Conservation (phyloP, 2,113 vertebrate species). For the Gobio gobio region DNA sequence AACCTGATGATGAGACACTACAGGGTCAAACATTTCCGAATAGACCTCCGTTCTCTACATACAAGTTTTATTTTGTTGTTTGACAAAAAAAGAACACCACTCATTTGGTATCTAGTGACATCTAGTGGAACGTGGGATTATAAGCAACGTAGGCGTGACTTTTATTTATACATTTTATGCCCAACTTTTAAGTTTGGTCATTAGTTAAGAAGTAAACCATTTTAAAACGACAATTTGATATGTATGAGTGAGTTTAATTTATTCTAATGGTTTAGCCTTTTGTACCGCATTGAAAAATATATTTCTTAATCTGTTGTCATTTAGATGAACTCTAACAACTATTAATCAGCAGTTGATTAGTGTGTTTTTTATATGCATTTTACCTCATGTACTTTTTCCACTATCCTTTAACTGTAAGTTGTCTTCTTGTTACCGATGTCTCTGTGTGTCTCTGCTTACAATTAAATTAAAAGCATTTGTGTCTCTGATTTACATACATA, state of each 20-base stretch:
- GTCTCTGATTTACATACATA: neutral
- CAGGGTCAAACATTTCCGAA: neutral
- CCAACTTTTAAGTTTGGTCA: neutral
- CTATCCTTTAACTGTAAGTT: neutral
- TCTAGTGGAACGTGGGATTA: constrained; percentile 18
- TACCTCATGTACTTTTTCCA: neutral
- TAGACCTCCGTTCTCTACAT: neutral
- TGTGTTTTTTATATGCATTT: constrained; percentile 15
- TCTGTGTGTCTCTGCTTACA: neutral
- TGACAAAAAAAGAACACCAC: neutral
- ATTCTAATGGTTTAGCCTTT: constrained; percentile 67
- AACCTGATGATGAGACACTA: neutral
- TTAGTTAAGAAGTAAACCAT: neutral
- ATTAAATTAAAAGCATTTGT: constrained; percentile 49
- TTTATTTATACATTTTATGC: neutral
- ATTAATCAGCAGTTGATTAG: neutral
- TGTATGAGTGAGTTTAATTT: constrained; percentile 68
- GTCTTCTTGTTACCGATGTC: constrained; percentile 27
- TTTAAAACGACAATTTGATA: constrained; percentile 34
- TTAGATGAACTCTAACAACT: neutral
- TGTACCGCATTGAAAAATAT: constrained; percentile 60
- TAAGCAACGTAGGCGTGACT: neutral
- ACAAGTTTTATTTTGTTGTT: neutral
- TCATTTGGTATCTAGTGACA: constrained; percentile 38
- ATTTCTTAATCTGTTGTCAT: constrained; percentile 45